A percentile compares a stretch with the other conserved stretches of the same genome.
These are phyloP conservation scores for Philhelius pedissequus DNA, from an alignment of 2,888 invertebrate genomes.

Conservation along the genomic window DNA sequence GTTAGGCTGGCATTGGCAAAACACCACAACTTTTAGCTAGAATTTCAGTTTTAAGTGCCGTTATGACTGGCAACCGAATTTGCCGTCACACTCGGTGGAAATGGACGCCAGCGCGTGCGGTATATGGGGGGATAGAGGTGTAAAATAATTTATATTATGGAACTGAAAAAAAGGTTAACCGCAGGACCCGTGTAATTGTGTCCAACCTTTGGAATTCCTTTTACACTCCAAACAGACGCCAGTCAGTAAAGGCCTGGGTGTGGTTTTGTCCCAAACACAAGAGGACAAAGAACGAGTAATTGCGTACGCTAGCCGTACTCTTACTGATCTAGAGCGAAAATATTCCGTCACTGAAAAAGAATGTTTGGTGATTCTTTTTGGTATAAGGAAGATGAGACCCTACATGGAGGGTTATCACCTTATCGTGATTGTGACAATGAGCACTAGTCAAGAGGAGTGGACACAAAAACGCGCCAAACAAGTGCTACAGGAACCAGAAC, in stretches of 20 bases:
- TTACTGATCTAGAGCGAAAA: not conserved
- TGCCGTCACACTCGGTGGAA: no score
- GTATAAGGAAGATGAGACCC: not conserved
- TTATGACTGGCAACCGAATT: no score
- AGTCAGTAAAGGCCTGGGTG: not conserved
- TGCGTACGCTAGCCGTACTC: not conserved
- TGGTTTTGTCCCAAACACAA: not conserved
- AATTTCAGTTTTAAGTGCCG: no score
- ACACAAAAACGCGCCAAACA: no score
- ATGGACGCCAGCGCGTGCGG: no score
- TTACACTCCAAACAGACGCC: constrained; percentile 33
- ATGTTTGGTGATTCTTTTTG: not conserved
- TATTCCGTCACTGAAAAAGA: not conserved
- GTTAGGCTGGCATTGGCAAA: no score
- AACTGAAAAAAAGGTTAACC: constrained; percentile 20
- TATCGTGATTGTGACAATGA: not conserved
- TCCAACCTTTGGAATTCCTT: constrained; percentile 15
- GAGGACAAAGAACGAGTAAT: not conserved
- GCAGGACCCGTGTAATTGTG: no score
- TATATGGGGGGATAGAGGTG: no score
- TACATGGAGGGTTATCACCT: not conserved
- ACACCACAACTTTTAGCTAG: no score
- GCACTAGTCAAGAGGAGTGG: no score
- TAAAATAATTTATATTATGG: no score
- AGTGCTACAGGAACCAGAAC: no score